Evolutionary conservation across 1,140 invertebrate genomes (phyloP).

Genomic region (Halesus radiatus): DNA sequence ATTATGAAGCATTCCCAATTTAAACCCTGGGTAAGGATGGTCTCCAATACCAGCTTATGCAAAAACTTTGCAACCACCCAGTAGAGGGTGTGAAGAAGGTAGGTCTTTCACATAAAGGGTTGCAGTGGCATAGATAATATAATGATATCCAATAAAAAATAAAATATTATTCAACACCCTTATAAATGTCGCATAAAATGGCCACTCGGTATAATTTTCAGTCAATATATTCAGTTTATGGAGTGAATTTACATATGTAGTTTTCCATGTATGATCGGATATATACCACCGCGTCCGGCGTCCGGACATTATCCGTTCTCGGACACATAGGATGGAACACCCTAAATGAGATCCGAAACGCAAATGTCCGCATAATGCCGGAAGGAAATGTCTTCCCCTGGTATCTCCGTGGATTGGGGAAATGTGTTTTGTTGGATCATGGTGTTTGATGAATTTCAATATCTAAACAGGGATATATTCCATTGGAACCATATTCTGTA

Average conservation of each 20-base stretch:
- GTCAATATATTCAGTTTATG: constrained; percentile 58
- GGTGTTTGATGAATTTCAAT: no score
- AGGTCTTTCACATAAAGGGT: constrained; percentile 46
- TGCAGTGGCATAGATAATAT: constrained; percentile 56
- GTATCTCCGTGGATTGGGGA: neutral
- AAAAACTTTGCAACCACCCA: neutral
- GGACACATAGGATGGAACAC: neutral
- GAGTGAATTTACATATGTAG: constrained; percentile 53
- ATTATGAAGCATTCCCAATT: no score
- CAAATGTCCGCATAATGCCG: constrained; percentile 24
- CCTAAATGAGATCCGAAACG: constrained; percentile 23
- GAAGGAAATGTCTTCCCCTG: constrained; percentile 32
- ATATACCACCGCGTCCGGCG: constrained; percentile 16
- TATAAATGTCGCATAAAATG: constrained; percentile 66
- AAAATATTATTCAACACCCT: constrained; percentile 69
- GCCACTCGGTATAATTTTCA: constrained; percentile 69
- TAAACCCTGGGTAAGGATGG: no score
- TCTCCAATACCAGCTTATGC: no score
- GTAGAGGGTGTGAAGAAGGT: neutral
- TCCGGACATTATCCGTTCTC: constrained; percentile 5
- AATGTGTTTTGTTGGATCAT: no score
- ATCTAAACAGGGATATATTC: no score
- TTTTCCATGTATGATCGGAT: constrained; percentile 19
- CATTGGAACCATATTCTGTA: no score
- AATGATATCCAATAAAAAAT: constrained; percentile 63